Evolutionary conservation across 2,797 vertebrate genomes (phyloP).

Genomic region (Oreonectes daqikongensis): DNA sequence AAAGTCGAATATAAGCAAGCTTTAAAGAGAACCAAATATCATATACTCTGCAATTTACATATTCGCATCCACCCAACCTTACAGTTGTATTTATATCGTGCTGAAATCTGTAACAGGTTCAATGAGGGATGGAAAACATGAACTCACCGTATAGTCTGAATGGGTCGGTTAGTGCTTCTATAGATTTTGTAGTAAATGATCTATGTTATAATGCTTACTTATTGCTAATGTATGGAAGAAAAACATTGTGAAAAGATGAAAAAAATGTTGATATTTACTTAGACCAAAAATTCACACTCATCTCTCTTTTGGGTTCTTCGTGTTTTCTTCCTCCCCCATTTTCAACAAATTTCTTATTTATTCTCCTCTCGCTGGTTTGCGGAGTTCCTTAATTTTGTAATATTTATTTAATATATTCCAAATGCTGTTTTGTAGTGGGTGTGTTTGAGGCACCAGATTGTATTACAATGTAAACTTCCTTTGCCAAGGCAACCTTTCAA

Average conservation of each 20-base stretch:
- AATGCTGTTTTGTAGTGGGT: constrained; percentile 57
- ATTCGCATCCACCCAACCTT: constrained; percentile 58
- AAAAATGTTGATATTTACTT: constrained; percentile 81
- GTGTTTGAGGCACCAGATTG: constrained; percentile 69
- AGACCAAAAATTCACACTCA: constrained; percentile 86
- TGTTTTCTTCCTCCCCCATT: constrained; percentile 58
- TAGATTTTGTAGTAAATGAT: constrained; percentile 88
- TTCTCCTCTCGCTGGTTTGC: constrained; percentile 51
- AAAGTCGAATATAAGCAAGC: constrained; percentile 66
- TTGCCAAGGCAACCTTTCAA: constrained; percentile 68
- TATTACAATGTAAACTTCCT: constrained; percentile 51
- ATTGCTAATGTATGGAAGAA: constrained; percentile 82
- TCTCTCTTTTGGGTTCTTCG: constrained; percentile 74
- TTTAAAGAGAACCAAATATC: constrained; percentile 55
- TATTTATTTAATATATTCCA: constrained; percentile 55
- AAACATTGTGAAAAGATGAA: constrained; percentile 76
- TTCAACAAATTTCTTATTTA: constrained; percentile 16
- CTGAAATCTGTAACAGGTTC: constrained; percentile 45
- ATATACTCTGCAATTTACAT: constrained; percentile 28
- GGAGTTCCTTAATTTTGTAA: constrained; percentile 71
- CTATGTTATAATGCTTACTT: constrained; percentile 86
- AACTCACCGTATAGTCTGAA: constrained; percentile 84
- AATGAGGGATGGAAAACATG: constrained; percentile 56
- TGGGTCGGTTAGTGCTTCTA: constrained; percentile 88
- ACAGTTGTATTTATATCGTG: constrained; percentile 59